These are phyloP conservation scores for Platygyra sinensis DNA, from an alignment of 64 coral and sea anemone species.

Conservation along the genomic window DNA sequence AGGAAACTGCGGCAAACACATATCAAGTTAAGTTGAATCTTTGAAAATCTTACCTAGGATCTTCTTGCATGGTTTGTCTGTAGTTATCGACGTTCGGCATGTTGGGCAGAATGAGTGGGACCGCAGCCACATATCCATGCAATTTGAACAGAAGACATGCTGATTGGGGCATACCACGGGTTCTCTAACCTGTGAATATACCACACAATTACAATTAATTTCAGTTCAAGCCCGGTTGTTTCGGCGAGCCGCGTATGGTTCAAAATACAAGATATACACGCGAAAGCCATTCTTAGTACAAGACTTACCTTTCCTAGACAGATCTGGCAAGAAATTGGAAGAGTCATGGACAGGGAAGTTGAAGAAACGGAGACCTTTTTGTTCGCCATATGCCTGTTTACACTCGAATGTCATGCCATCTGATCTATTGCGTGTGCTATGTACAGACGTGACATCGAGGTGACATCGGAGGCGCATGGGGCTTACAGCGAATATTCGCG, in stretches of 20 bases:
- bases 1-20: no score
- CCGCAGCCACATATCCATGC: conserved; percentile 93
- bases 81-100: conserved; percentile 88
- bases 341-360: conserved; percentile 92
- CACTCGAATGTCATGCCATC: conserved; percentile 34
- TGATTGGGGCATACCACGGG: conserved; percentile 97
- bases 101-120: conserved; percentile 88
- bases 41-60: conserved; percentile 78
- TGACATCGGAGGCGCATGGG: background rate
- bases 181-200: conserved; percentile 87
- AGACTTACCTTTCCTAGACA: conserved; percentile 94
- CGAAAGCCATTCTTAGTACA: background rate
- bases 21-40: no score
- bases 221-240: background rate
- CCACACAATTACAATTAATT: background rate
- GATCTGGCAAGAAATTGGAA: conserved; percentile 99
- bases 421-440: background rate
- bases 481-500: background rate
- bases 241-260: background rate
- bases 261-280: background rate
- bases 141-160: conserved; percentile 96
- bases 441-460: background rate
- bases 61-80: conserved; percentile 93
- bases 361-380: conserved; percentile 55
- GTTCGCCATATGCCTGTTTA: conserved; percentile 5